Base-by-base conservation (phyloP, 2,888 invertebrate genomes). In the Sinodicranocentrus sp. region DNA sequence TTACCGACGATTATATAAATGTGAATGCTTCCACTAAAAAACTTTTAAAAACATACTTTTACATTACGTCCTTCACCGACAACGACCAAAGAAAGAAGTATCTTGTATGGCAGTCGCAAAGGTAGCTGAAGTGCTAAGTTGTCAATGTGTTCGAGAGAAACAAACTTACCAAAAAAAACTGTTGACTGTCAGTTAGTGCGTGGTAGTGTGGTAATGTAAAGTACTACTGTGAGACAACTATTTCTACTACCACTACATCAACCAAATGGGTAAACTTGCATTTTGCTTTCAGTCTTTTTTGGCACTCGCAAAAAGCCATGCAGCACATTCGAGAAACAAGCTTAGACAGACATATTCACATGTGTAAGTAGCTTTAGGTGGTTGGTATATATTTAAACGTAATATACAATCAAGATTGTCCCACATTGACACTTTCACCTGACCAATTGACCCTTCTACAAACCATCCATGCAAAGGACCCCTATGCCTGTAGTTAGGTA, bases 371-470 rank as follows among this genome's bases (percentile, higher is more conserved):
- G 33, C 52, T n/a, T n/a, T n/a, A 52, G 2, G 17, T 52, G 19
- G 52, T 52, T 17, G 52, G 2, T 54, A 54, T 54, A 57, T 25
- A 57, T 57, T 57, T 19, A 25, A 57, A 57, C 57, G 25, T 57
- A 57, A 57, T 25, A 13, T 57, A 13, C 23, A 63, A 39, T 57
- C 54, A 77, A 84, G 86, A 80, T 65, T 85, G 87, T 85, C 87
- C 87, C 83, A 86, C 78, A 87, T 87, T 87, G 78, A 80, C 83
- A 87, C 87, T 87, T 87, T 87, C 87, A 86, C 87, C 86, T 86
- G 84, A 80, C 85, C 87, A 85, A 84, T 86, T 87, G 87, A 87
- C 87, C 87, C 86, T 86, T 76, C 83, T 67, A 65, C 17, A 44
- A 67, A 78, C 23, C 63, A 68, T 15, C 26, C 26, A 59, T 21